phyloP scores from a whole-genome alignment of 2,888 invertebrate species.

The Perizoma flavofasciatum region DNA sequence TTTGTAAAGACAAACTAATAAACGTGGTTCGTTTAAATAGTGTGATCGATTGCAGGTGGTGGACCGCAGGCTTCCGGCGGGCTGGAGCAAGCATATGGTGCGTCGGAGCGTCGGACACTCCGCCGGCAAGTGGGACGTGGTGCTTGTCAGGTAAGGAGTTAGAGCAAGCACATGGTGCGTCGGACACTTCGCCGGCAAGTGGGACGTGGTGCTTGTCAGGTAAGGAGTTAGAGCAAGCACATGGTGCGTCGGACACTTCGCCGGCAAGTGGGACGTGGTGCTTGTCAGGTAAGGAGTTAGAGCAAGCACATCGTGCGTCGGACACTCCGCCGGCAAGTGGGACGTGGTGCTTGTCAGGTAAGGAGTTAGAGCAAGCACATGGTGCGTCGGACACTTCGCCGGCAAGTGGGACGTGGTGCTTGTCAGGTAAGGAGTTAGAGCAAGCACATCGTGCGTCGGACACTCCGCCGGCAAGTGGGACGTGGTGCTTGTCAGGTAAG shows the following conservation, averaged over 20 bases:
- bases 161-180: constrained; percentile 89
- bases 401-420: too few relatives aligned
- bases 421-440: too few relatives aligned
- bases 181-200: constrained; percentile 90
- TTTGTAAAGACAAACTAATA: too few relatives aligned
- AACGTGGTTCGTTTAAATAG: background rate
- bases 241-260: constrained; percentile 89
- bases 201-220: constrained; percentile 91
- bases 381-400: too few relatives aligned
- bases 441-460: too few relatives aligned
- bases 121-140: constrained; percentile 92
- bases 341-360: constrained; percentile 89
- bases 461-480: too few relatives aligned
- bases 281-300: constrained; percentile 83
- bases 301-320: constrained; percentile 90
- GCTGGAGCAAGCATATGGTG: constrained; percentile 92
- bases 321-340: constrained; percentile 91
- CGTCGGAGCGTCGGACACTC: constrained; percentile 87
- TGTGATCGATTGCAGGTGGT: constrained; percentile 77
- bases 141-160: constrained; percentile 85
- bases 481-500: too few relatives aligned
- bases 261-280: constrained; percentile 93
- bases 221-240: constrained; percentile 84
- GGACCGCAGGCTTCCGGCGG: constrained; percentile 88
- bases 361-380: constrained; percentile 34